A percentile compares a stretch with the other conserved stretches of the same genome.
These are phyloP conservation scores for Pachydiplax longipennis DNA, from an alignment of 2,888 invertebrate genomes.

Conservation along the genomic window DNA sequence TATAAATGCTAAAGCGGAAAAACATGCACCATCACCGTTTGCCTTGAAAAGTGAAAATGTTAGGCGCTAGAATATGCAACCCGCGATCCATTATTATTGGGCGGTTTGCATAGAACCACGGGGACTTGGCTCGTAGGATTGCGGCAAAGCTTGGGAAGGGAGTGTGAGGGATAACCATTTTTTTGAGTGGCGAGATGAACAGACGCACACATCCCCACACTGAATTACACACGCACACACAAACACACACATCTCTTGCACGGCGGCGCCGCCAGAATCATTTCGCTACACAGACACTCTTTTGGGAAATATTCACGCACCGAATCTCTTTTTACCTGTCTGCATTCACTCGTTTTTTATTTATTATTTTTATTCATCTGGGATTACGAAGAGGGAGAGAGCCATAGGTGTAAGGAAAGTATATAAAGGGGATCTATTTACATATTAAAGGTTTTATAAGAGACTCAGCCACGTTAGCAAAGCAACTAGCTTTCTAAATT, in stretches of 20 bases:
- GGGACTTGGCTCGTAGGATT: neutral
- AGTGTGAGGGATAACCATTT: neutral
- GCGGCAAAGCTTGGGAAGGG: neutral
- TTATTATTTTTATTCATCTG: neutral
- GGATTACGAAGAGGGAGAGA: neutral
- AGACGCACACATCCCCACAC: neutral
- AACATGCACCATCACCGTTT: too few relatives aligned
- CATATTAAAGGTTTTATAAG: too few relatives aligned
- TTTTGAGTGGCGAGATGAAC: constrained; percentile 13
- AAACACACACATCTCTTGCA: neutral
- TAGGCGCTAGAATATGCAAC: neutral
- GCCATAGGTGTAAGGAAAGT: neutral
- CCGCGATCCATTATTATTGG: neutral
- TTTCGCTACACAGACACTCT: constrained; percentile 18
- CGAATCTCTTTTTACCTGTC: neutral
- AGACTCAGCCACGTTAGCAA: too few relatives aligned
- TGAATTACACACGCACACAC: neutral
- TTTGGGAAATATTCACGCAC: constrained; percentile 36
- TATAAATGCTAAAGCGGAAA: too few relatives aligned
- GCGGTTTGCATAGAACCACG: neutral
- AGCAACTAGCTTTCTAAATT: too few relatives aligned
- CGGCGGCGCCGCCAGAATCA: neutral
- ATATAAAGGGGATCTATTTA: neutral
- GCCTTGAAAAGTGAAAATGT: too few relatives aligned
- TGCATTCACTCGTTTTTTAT: neutral